phyloP scores from a whole-genome alignment of 2,888 invertebrate genomes.

The Caenorhabditis panamensis region DNA sequence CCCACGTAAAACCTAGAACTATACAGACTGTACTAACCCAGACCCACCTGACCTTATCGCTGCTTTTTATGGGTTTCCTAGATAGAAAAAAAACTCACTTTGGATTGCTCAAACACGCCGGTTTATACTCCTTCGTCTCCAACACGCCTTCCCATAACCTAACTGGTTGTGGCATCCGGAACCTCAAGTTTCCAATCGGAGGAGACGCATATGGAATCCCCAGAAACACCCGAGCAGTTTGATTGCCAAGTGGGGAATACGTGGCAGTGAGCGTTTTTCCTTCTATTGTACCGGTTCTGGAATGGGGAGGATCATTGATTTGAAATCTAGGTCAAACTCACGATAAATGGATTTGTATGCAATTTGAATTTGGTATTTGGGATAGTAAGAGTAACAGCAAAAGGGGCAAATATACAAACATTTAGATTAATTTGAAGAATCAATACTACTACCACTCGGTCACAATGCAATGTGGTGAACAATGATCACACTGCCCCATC shows the following conservation, averaged over 20 bases:
- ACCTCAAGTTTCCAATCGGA: slow-evolving; percentile 38
- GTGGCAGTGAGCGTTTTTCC: slow-evolving; percentile 26
- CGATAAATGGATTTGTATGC: neutral
- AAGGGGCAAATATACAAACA: neutral
- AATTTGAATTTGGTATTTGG: neutral
- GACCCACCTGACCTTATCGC: too few relatives aligned
- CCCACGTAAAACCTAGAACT: too few relatives aligned
- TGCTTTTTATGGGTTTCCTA: neutral
- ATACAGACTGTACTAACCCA: too few relatives aligned
- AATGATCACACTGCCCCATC: neutral
- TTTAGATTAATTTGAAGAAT: neutral
- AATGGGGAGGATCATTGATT: slow-evolving; percentile 4
- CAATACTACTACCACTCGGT: too few relatives aligned
- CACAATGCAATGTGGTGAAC: too few relatives aligned
- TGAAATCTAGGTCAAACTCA: slow-evolving; percentile 17
- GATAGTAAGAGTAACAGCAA: neutral
- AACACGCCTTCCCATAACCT: slow-evolving; percentile 47
- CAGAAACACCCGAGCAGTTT: slow-evolving; percentile 38
- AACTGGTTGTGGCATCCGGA: slow-evolving; percentile 22
- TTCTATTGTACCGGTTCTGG: slow-evolving; percentile 47
- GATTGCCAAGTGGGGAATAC: slow-evolving; percentile 51
- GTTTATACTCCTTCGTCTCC: slow-evolving; percentile 48
- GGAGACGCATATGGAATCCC: slow-evolving; percentile 51
- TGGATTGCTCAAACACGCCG: slow-evolving; percentile 62
- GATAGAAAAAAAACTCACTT: slow-evolving; percentile 8